Conservation (phyloP, 2,888 invertebrate genomes). For the Lypha dubia region DNA sequence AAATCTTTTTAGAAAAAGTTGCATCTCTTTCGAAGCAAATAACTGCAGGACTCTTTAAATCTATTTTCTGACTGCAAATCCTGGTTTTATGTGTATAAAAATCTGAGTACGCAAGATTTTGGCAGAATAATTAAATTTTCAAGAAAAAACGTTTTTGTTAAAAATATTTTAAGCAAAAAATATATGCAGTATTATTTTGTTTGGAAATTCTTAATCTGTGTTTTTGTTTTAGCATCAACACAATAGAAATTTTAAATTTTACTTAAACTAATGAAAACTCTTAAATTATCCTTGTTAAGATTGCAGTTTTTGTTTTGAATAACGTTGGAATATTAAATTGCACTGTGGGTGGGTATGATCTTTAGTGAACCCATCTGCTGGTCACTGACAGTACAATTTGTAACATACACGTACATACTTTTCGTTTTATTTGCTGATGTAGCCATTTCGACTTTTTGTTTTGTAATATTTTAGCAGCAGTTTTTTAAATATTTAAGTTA, state of each 20-base stretch:
- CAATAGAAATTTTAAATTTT: background rate
- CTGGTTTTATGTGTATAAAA: slow-evolving; percentile 22
- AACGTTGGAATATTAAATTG: background rate
- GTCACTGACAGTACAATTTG: slow-evolving; percentile 36
- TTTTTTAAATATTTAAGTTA: background rate
- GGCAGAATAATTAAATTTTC: background rate
- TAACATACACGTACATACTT: slow-evolving; percentile 20
- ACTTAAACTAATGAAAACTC: background rate
- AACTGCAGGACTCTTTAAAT: background rate
- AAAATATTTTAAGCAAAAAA: background rate
- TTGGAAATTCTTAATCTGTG: background rate
- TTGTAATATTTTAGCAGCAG: background rate
- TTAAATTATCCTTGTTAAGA: background rate
- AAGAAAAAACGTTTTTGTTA: no score
- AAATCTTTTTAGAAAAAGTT: slow-evolving; percentile 33
- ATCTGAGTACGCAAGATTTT: background rate
- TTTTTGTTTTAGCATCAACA: background rate
- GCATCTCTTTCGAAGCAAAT: background rate
- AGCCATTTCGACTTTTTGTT: background rate
- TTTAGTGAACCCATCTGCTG: slow-evolving; percentile 26
- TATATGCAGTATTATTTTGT: background rate
- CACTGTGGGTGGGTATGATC: slow-evolving; percentile 15
- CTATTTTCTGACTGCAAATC: slow-evolving; percentile 22
- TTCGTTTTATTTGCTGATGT: slow-evolving; percentile 12
- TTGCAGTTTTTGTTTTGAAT: background rate